A percentile compares a stretch with the other conserved stretches of the same genome.
Conservation (phyloP, 2,888 invertebrate species). For the Drosophila lacicola region DNA sequence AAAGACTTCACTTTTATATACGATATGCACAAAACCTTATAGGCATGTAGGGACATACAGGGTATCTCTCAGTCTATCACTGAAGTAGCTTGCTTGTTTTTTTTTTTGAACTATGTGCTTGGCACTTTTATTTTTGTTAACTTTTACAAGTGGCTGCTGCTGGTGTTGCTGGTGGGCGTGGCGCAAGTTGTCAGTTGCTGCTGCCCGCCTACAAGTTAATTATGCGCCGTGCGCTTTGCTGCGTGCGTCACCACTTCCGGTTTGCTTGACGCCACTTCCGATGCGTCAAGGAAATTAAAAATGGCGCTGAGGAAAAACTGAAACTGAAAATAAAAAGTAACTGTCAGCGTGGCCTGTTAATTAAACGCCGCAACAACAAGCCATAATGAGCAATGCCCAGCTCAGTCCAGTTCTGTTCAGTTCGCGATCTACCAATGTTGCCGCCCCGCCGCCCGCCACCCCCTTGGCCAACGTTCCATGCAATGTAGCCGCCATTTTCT, state of each 20-base stretch:
- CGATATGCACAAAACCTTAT: no score
- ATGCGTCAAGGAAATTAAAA: slow-evolving; percentile 74
- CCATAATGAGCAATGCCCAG: slow-evolving; percentile 50
- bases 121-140: slow-evolving; percentile 23
- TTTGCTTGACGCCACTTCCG: slow-evolving; percentile 66
- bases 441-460: background rate
- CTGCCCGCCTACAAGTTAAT: slow-evolving; percentile 68
- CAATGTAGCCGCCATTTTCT: slow-evolving; percentile 40
- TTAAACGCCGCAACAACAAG: slow-evolving; percentile 62
- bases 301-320: slow-evolving; percentile 56
- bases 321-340: background rate
- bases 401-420: background rate
- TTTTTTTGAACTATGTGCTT: slow-evolving; percentile 1
- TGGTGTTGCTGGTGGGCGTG: slow-evolving; percentile 43
- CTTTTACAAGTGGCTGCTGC: slow-evolving; percentile 48
- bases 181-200: slow-evolving; percentile 36
- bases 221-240: slow-evolving; percentile 64
- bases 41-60: background rate
- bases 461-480: background rate
- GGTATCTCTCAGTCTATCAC: background rate
- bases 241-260: slow-evolving; percentile 68
- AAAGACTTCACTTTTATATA: no score
- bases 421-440: background rate
- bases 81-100: background rate
- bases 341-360: slow-evolving; percentile 55